phyloP scores from a whole-genome alignment of 1,140 invertebrate genomes.

The Papilio aristodemus region DNA sequence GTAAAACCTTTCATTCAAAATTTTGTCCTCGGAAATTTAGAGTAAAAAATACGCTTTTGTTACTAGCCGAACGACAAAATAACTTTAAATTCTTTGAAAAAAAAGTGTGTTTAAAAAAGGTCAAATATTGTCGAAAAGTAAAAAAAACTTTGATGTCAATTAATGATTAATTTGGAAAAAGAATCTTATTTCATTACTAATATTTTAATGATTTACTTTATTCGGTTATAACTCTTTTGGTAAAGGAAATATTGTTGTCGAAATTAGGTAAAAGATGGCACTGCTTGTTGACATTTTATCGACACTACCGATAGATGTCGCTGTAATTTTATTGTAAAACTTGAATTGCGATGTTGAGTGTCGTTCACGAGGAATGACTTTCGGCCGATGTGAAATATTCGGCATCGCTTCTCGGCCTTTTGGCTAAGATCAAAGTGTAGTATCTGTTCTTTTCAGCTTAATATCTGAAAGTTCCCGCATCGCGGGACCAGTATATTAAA shows the following conservation, averaged over 20 bases:
- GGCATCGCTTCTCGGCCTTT: slow-evolving; percentile 45
- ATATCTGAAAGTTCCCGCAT: slow-evolving; percentile 50
- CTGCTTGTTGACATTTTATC: background rate
- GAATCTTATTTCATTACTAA: no score
- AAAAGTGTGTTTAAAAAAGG: no score
- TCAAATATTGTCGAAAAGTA: no score
- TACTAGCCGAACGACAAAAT: no score
- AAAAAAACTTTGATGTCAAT: no score
- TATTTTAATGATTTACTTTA: no score
- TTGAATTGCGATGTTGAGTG: background rate
- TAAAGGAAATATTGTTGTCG: background rate
- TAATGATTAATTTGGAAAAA: no score
- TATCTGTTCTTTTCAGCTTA: slow-evolving; percentile 48
- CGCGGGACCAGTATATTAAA: slow-evolving; percentile 49
- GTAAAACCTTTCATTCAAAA: no score
- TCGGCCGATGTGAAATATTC: background rate
- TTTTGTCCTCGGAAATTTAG: no score
- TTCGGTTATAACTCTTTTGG: no score
- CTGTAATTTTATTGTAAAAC: background rate
- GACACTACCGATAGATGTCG: slow-evolving; percentile 13
- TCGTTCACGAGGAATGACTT: background rate
- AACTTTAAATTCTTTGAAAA: no score
- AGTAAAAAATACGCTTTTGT: no score
- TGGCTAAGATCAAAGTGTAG: slow-evolving; percentile 36
- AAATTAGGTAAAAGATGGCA: background rate